A percentile compares a stretch with the other conserved stretches of the same genome.
Conservation (phyloP, 92 coral and sea anemone species). For the Plumapathes pennacea region DNA sequence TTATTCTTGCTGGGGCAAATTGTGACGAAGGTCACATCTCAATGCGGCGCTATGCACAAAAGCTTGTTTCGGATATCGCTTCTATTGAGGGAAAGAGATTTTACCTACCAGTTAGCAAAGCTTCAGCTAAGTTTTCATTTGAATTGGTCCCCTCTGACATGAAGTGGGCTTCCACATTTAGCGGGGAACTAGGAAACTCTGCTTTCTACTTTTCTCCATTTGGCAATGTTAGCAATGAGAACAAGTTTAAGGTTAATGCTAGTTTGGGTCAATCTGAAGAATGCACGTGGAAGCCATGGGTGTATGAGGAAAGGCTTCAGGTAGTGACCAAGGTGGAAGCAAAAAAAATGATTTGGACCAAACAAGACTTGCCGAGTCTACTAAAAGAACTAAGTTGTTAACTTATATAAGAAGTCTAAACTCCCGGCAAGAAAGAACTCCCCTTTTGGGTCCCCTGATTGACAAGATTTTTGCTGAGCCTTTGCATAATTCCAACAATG, state of each 20-base stretch:
- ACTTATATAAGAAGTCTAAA: slow-evolving; percentile 17
- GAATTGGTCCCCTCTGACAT: slow-evolving; percentile 57
- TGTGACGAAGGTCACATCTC: slow-evolving; percentile 38
- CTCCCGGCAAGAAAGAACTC: slow-evolving; percentile 57
- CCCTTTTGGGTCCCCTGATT: slow-evolving; percentile 43
- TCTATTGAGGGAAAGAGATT: slow-evolving; percentile 14
- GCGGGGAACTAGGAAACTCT: slow-evolving; percentile 51
- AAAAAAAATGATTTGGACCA: too few species aligned
- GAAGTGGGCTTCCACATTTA: slow-evolving; percentile 62
- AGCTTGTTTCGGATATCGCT: slow-evolving; percentile 19
- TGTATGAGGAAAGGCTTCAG: slow-evolving; percentile 19
- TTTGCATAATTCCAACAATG: slow-evolving; percentile 63
- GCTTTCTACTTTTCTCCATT: slow-evolving; percentile 54
- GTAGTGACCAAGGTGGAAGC: slow-evolving; percentile 19
- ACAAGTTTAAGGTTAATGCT: slow-evolving; percentile 20
- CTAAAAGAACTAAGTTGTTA: slow-evolving; percentile 45
- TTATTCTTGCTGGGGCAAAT: slow-evolving; percentile 54
- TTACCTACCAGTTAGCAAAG: slow-evolving; percentile 1
- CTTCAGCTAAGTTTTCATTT: slow-evolving; percentile 46
- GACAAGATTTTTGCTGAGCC: slow-evolving; percentile 54
- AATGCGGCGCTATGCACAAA: slow-evolving; percentile 36
- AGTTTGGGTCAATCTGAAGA: slow-evolving; percentile 15
- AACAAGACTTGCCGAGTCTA: slow-evolving; percentile 18
- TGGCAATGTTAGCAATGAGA: slow-evolving; percentile 54
- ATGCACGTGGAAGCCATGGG: slow-evolving; percentile 64